Evolutionary conservation across 2,113 vertebrate species (phyloP), one percentile per base, ranked within the genome.

Genomic region (Columbina picui): DNA sequence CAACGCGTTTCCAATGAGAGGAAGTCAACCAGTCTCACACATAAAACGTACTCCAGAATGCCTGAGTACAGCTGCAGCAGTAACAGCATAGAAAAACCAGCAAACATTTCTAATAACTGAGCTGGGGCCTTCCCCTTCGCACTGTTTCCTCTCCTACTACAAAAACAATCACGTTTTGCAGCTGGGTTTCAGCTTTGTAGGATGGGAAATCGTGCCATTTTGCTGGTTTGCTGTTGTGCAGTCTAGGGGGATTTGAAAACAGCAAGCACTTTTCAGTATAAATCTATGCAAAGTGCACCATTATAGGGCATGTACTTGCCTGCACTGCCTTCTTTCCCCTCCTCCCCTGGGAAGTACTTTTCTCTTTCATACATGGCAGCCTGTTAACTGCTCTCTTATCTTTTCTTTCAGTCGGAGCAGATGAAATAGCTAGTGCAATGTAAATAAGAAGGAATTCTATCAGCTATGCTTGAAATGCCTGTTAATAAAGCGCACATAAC

Each of bases 381-480:
- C 11, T 84, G n/a, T 27, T 80, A 91, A 77, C 14, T 26, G 38
- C 21, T 65, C 12, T 76, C 57, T 93, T 95, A 90, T 93, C 80
- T 94, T 74, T 77, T 69, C 49, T 83, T 94, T 92, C 30, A 38
- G 47, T 81, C 7, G 1, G 63, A 90, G 26, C 43, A 43, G 78
- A 90, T 88, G 79, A 95, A 91, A 88, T 70, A 81, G 14, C 59
- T 41, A 79, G 8, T 49, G 52, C 55, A 67, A 63, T 60, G 36
- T 74, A 74, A 87, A 80, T 70, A 90, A 92, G 78, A 76, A 87
- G 11, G 83, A 95, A 70, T 92, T 86, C 64, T 92, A 84, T 55
- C 83, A 80, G 20, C 68, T 84, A 1, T 52, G 16, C 12, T 78
- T 86, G 17, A 27, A 52, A 14, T 75, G 29, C 52, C 75, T 63